phyloP scores from a whole-genome alignment of 2,797 vertebrate species.

The Chelmon rostratus region DNA sequence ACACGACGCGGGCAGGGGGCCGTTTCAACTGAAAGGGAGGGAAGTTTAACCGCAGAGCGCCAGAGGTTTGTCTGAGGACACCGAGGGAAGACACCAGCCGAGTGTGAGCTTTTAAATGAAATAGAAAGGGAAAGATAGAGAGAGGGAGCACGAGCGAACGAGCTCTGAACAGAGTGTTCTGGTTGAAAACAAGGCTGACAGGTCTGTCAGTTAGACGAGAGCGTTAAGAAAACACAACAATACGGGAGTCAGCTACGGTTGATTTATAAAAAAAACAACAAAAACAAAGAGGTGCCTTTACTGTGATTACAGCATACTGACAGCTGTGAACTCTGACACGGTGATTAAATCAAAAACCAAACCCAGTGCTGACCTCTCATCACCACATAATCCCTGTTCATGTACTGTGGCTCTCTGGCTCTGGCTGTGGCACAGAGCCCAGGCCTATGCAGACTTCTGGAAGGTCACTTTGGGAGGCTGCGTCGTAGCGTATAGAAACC shows the following conservation, averaged over 20 bases:
- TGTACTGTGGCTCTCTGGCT: constrained; percentile 22
- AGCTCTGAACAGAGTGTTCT: background rate
- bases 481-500: constrained; percentile 38
- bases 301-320: constrained; percentile 28
- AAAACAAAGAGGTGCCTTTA: constrained; percentile 5
- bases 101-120: constrained; percentile 11
- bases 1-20: constrained; percentile 24
- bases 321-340: constrained; percentile 61
- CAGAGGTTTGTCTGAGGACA: constrained; percentile 33
- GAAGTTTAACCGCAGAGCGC: constrained; percentile 16
- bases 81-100: constrained; percentile 10
- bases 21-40: constrained; percentile 36
- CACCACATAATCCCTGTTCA: constrained; percentile 42
- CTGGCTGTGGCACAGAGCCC: constrained; percentile 38
- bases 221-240: constrained; percentile 5
- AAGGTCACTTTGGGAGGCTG: constrained; percentile 68
- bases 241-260: background rate
- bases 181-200: constrained; percentile 33
- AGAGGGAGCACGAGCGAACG: background rate
- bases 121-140: constrained; percentile 1
- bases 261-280: background rate
- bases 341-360: constrained; percentile 47
- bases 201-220: constrained; percentile 21
- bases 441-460: constrained; percentile 48
- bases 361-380: constrained; percentile 39